Evolutionary conservation across 2,888 invertebrate genomes (phyloP).

Genomic region (Caenorhabditis wallacei): DNA sequence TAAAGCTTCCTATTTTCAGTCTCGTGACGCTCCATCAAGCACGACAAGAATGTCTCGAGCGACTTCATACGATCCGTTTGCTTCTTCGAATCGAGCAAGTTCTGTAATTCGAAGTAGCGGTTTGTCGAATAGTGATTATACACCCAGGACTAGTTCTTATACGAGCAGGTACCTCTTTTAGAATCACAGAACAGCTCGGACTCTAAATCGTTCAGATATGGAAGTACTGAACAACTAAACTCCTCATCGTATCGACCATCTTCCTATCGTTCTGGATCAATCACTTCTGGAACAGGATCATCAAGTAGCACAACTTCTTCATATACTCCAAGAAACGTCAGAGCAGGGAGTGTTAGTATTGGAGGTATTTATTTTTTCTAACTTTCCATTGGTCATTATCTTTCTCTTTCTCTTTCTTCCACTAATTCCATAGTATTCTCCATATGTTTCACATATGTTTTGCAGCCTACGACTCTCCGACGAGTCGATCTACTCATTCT

Average conservation of each 20-base stretch:
- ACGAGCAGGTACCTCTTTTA: conserved; percentile 28
- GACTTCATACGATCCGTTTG: conserved; percentile 68
- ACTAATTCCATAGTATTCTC: conserved; percentile 9
- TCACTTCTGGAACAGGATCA: conserved; percentile 11
- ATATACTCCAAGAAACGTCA: conserved; percentile 54
- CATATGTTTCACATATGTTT: conserved; percentile 58
- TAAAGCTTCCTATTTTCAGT: too few relatives aligned
- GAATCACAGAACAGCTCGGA: too few relatives aligned
- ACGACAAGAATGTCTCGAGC: conserved; percentile 62
- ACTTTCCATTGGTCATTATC: background rate
- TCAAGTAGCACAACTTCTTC: conserved; percentile 16
- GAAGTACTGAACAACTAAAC: conserved; percentile 58
- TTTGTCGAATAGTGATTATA: conserved; percentile 42
- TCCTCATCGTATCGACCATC: conserved; percentile 50
- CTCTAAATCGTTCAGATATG: conserved; percentile 33
- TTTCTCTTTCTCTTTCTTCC: background rate
- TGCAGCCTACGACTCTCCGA: conserved; percentile 60
- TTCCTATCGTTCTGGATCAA: conserved; percentile 41
- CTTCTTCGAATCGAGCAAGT: conserved; percentile 43
- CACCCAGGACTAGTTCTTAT: conserved; percentile 29
- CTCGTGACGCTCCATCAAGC: conserved; percentile 28
- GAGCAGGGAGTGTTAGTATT: conserved; percentile 62
- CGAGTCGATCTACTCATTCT: conserved; percentile 31
- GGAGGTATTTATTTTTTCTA: conserved; percentile 21
- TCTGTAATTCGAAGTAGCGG: conserved; percentile 29